Conservation (phyloP, 2,113 vertebrate species). For the Asarcornis scutulata region DNA sequence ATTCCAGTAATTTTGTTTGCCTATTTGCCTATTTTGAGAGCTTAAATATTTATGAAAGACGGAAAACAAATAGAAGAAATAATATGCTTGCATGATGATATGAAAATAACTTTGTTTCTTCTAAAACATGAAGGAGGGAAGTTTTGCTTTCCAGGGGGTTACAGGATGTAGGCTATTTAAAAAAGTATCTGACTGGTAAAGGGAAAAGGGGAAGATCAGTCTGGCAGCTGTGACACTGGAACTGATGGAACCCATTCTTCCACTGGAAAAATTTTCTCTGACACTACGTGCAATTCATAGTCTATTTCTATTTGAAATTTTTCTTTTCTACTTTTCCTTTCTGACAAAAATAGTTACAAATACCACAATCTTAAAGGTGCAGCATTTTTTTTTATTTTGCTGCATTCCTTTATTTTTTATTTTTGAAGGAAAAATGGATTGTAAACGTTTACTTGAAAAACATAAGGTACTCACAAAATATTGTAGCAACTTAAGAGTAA, state of each 20-base stretch:
- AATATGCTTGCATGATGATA: neutral
- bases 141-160: neutral
- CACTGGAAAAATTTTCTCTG: neutral
- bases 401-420: neutral
- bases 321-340: neutral
- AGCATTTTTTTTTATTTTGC: neutral
- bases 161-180: neutral
- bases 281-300: neutral
- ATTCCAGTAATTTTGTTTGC: neutral
- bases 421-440: neutral
- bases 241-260: neutral
- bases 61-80: neutral
- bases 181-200: neutral
- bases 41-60: neutral
- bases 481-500: constrained; percentile 18
- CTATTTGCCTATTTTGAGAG: neutral
- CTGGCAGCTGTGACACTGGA: neutral
- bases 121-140: neutral
- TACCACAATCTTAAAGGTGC: neutral
- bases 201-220: neutral
- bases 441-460: neutral
- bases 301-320: neutral
- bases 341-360: neutral
- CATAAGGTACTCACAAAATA: neutral
- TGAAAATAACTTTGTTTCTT: neutral